Evolutionary conservation across 2,888 invertebrate species (phyloP).

Genomic region (Drosophila meridiana): DNA sequence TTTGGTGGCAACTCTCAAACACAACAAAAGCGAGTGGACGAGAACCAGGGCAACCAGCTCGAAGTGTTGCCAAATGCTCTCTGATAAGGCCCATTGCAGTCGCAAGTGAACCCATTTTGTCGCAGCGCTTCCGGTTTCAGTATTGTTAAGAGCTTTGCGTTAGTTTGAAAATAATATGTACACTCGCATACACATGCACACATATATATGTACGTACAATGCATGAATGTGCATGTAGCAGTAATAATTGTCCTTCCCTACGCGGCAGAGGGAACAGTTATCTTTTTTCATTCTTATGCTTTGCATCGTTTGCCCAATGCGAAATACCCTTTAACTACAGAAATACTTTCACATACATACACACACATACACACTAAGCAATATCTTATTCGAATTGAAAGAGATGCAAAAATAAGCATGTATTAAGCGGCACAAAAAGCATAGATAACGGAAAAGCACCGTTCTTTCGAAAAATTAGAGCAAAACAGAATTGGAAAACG

Average conservation of each 20-base stretch:
- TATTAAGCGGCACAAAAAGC: too few species aligned
- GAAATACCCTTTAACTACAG: not conserved
- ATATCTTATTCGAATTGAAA: too few species aligned
- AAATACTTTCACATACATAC: too few species aligned
- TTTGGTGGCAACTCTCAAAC: slow-evolving; percentile 18
- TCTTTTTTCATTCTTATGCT: not conserved
- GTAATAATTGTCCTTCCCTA: not conserved
- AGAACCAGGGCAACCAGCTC: slow-evolving; percentile 4
- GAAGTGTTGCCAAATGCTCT: slow-evolving; percentile 23
- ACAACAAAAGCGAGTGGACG: slow-evolving; percentile 7
- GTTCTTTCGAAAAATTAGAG: too few species aligned
- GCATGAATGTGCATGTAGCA: not conserved
- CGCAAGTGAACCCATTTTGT: slow-evolving; percentile 12
- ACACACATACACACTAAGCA: too few species aligned
- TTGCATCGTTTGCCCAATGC: not conserved
- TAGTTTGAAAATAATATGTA: slow-evolving; percentile 8
- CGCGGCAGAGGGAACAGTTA: not conserved
- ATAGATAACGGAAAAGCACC: too few species aligned
- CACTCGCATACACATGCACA: not conserved
- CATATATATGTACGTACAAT: not conserved
- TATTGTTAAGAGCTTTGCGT: slow-evolving; percentile 10
- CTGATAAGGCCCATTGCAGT: slow-evolving; percentile 14
- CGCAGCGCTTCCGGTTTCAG: slow-evolving; percentile 13
- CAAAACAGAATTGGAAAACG: too few species aligned
- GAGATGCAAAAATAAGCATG: too few species aligned